A percentile compares a stretch with the other conserved stretches of the same genome.
Conservation (phyloP, 2,113 vertebrate species). For the Brienomyrus longianalis region DNA sequence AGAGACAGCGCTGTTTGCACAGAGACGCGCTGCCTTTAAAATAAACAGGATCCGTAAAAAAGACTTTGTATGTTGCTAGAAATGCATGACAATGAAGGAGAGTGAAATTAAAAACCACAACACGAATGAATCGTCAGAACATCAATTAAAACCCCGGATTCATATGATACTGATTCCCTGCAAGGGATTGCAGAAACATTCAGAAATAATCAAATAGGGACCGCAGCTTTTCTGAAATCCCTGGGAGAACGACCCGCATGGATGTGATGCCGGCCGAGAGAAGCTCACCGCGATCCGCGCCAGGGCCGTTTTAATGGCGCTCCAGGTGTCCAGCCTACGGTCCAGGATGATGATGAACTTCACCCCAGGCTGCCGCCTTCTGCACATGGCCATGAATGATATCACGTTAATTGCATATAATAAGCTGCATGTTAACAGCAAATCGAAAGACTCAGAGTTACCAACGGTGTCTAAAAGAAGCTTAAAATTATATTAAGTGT, state of each 20-base stretch:
- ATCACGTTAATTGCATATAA: neutral
- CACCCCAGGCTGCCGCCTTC: conserved; percentile 73
- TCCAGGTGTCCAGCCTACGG: conserved; percentile 88
- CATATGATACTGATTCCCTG: neutral
- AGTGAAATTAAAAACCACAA: neutral
- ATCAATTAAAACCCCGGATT: neutral
- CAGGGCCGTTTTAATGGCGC: conserved; percentile 84
- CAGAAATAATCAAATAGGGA: neutral
- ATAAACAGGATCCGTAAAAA: neutral
- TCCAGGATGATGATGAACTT: conserved; percentile 93
- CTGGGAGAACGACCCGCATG: neutral
- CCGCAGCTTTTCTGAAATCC: neutral
- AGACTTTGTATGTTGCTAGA: neutral
- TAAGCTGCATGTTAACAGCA: neutral
- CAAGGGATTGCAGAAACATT: neutral
- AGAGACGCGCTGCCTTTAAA: neutral
- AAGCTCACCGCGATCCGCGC: conserved; percentile 81
- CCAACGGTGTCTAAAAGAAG: neutral
- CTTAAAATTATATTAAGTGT: neutral
- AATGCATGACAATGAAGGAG: neutral
- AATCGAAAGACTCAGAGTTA: neutral
- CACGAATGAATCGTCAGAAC: neutral
- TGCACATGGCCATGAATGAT: conserved; percentile 39
- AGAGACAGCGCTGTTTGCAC: neutral
- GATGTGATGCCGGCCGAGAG: neutral